Conservation (phyloP, 2,113 vertebrate species). For the Cochlearius cochlearius region DNA sequence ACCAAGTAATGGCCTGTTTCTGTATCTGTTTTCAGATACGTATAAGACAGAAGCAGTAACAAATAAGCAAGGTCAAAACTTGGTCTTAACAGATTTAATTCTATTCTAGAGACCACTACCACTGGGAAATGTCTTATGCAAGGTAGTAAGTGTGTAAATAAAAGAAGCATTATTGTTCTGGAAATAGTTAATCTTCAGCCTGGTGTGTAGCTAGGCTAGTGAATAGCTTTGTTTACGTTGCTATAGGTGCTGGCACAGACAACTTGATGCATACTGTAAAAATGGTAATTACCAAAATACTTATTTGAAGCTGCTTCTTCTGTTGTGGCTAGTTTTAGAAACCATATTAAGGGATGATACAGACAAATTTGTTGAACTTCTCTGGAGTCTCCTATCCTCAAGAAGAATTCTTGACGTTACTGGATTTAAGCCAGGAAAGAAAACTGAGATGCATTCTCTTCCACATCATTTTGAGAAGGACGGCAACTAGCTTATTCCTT, state of each 20-base stretch:
- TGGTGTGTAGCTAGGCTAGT: background rate
- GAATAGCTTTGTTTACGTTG: background rate
- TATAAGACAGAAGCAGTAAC: background rate
- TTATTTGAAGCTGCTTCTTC: background rate
- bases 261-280: background rate
- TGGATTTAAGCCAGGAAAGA: background rate
- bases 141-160: background rate
- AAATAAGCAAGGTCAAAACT: background rate
- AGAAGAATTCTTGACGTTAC: background rate
- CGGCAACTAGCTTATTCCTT: background rate
- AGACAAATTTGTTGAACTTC: background rate
- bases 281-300: background rate
- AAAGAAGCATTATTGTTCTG: background rate
- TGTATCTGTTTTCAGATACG: rapidly evolving
- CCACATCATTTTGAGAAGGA: background rate
- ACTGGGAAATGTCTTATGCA: background rate
- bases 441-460: background rate
- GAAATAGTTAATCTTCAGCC: background rate
- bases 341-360: background rate
- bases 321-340: background rate
- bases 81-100: background rate
- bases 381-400: background rate
- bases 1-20: background rate
- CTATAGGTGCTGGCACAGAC: background rate
- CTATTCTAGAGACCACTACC: background rate